Evolutionary conservation across 2,888 invertebrate species (phyloP).

Genomic region (Spodoptera exigua): DNA sequence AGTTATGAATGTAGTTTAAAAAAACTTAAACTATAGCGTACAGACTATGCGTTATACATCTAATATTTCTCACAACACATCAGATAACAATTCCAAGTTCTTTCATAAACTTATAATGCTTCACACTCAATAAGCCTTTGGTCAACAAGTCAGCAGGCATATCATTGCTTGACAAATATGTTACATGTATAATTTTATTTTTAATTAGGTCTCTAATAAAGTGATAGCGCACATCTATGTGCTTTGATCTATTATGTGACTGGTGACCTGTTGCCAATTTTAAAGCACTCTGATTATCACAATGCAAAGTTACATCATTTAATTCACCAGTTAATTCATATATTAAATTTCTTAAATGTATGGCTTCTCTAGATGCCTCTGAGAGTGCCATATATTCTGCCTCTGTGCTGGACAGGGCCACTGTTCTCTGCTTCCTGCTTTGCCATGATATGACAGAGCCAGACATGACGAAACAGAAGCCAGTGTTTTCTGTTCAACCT

Average conservation of each 20-base stretch:
- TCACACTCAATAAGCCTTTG: neutral
- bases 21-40: too few relatives aligned
- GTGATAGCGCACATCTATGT: conserved; percentile 3
- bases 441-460: conserved; percentile 18
- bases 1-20: too few relatives aligned
- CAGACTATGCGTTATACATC: too few relatives aligned
- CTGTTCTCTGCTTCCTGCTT: conserved; percentile 14
- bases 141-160: conserved; percentile 10
- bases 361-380: conserved; percentile 23
- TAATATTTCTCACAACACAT: too few relatives aligned
- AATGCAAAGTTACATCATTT: neutral
- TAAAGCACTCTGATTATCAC: conserved; percentile 3
- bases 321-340: conserved; percentile 2
- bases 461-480: conserved; percentile 6
- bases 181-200: neutral
- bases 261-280: conserved; percentile 5
- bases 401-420: too few relatives aligned
- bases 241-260: neutral
- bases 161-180: neutral
- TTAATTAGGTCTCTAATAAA: neutral
- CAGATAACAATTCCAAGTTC: too few relatives aligned
- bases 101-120: conserved; percentile 4
- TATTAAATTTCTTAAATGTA: conserved; percentile 5
- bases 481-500: conserved; percentile 8
- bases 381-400: conserved; percentile 23